phyloP scores from a whole-genome alignment of 2,888 invertebrate species.

The Homarus gammarus region DNA sequence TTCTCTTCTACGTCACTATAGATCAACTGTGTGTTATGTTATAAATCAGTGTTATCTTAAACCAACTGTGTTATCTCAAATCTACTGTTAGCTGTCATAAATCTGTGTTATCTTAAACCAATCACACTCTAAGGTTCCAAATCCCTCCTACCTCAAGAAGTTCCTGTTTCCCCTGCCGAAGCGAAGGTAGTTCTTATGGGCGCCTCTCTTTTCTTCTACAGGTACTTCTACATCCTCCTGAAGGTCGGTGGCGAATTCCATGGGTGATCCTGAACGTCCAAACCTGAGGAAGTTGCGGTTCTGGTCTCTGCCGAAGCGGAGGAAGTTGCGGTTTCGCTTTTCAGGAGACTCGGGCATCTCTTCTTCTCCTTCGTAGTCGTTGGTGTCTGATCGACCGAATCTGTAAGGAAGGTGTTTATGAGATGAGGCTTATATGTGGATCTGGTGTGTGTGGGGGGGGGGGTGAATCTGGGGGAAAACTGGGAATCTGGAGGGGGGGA shows the following conservation, averaged over 20 bases:
- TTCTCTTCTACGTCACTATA: too few species aligned
- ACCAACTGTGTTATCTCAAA: too few species aligned
- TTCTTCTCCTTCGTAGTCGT: constrained; percentile 10
- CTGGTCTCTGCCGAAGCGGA: too few species aligned
- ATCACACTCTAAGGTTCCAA: too few species aligned
- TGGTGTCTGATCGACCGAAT: constrained; percentile 41
- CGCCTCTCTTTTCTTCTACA: constrained; percentile 35
- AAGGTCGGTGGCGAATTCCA: constrained; percentile 20
- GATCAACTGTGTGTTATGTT: too few species aligned
- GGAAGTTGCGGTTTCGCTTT: constrained; percentile 55
- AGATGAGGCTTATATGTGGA: background rate
- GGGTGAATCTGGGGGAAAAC: too few species aligned
- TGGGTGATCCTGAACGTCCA: constrained; percentile 43
- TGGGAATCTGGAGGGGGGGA: background rate
- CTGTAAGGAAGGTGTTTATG: too few species aligned
- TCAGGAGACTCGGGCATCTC: constrained; percentile 26
- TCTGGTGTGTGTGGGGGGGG: background rate
- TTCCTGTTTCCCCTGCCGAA: constrained; percentile 35
- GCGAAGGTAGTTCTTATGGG: constrained; percentile 40
- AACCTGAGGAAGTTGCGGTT: constrained; percentile 62
- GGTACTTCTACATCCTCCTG: background rate
- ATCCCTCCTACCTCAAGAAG: constrained; percentile 44
- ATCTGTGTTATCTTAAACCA: too few species aligned
- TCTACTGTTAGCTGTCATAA: too few species aligned
- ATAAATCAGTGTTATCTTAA: too few species aligned